Evolutionary conservation across 2,888 invertebrate genomes (phyloP), one percentile per base, ranked within the genome.

Genomic region (Ichneumon xanthorius): DNA sequence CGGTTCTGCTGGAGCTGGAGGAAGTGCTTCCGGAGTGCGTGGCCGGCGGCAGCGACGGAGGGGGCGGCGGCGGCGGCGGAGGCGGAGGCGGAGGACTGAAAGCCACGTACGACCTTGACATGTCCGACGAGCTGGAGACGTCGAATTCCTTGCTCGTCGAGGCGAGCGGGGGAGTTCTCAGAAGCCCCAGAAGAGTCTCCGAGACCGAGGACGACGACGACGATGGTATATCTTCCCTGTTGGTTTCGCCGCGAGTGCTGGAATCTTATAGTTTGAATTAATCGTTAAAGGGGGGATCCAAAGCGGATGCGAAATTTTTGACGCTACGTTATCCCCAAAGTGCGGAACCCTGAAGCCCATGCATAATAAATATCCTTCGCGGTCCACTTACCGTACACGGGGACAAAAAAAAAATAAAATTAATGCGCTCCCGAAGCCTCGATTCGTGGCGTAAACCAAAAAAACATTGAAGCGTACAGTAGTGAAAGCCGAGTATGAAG

Each of bases 41-140:
- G 26, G 94, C 93, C 1, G 94, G 94, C 84, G 94, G 94, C 37
- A 94, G 94, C 11, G 93, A 94, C 89, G 89, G 94, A 90, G 93
- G 94, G 90, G 85, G 91, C 86, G 84, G 93, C 86, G 78, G 88
- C 61, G 86, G 82, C 19, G 82, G 80, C 0, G 79, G 75, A 22
- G 76, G 94, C 91, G 93, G 94, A 90, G 82, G 91, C n/a, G 33
- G 30, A 0, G 16, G 61, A 16, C 14, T 45, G 45, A 3, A 45
- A 16, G 14, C 0, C 14, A 16, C 45, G 9, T 40, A 67, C 0
- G 22, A 33, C 30, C 48, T 61, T 26, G 40, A 68, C 1, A 53
- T 22, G 1, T 53, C 65, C 7, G 48, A 70, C 2, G 48, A 70
- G 14, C 16, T 33, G 6, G 48, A 33, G 61, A 5, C 14, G 7